A percentile compares a stretch with the other conserved stretches of the same genome.
phyloP scores from a whole-genome alignment of 1,140 invertebrate genomes.

The Batillaria attramentaria region DNA sequence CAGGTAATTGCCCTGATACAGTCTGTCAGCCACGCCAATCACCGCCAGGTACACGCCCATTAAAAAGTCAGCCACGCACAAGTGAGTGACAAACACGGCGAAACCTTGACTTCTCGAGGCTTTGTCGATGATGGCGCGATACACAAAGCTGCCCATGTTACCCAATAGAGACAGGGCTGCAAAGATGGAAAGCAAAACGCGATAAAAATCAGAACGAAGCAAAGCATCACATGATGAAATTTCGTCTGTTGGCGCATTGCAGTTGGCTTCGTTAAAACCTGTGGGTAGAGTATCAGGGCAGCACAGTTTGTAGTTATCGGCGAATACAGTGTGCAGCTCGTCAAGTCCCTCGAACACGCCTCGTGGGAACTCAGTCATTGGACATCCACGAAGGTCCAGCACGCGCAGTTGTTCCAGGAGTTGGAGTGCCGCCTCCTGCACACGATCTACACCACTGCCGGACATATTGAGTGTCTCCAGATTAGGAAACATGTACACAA shows the following conservation, averaged over 20 bases:
- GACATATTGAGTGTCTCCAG: slow-evolving; percentile 18
- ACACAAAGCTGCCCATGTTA: slow-evolving; percentile 45
- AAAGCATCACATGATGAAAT: slow-evolving; percentile 52
- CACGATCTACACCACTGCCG: background rate
- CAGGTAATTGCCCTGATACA: slow-evolving; percentile 51
- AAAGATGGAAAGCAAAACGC: slow-evolving; percentile 44
- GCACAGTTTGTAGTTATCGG: slow-evolving; percentile 46
- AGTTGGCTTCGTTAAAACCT: slow-evolving; percentile 23
- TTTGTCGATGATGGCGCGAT: slow-evolving; percentile 32
- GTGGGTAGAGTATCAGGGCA: slow-evolving; percentile 27
- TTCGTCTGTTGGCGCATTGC: slow-evolving; percentile 38
- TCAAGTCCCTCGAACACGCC: slow-evolving; percentile 23
- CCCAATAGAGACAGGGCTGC: slow-evolving; percentile 43
- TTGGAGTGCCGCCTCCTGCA: background rate
- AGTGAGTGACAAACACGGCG: slow-evolving; percentile 50
- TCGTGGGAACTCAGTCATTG: slow-evolving; percentile 18
- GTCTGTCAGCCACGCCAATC: slow-evolving; percentile 52
- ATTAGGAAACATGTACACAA: background rate
- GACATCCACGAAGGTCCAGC: slow-evolving; percentile 26
- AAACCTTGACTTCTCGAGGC: slow-evolving; percentile 13
- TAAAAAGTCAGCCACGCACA: slow-evolving; percentile 57
- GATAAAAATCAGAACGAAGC: slow-evolving; percentile 34
- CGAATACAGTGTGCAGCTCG: slow-evolving; percentile 22
- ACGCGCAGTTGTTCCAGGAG: background rate
- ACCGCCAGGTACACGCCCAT: slow-evolving; percentile 63